Base-by-base conservation (phyloP, 1,140 invertebrate genomes). In the Ips nitidus region DNA sequence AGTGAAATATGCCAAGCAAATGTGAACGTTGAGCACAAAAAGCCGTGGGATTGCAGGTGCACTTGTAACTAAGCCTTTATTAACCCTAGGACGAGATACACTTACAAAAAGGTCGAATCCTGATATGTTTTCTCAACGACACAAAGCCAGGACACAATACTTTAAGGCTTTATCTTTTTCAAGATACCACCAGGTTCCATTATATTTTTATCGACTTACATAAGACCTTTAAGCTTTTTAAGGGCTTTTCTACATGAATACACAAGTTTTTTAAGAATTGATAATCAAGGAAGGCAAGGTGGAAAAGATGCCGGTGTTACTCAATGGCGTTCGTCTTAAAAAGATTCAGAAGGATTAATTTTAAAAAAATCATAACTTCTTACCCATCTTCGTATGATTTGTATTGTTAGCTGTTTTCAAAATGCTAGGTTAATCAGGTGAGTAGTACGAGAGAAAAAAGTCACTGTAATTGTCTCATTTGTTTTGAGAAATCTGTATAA, bases 171-270 rank as follows among this genome's bases (percentile, higher is more conserved):
- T 47, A 47, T 47, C 52, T 37, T 55, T 37, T 37, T 55, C 36
- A 1, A 55, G 52, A 55, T 55, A 55, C 43, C 45, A 22, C 22
- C 22, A 22, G 7, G 47, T 52, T 52, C 47, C 39, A 52, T 63
- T 63, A 63, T 63, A 63, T 63, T 63, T 52, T 52, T 63, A 63
- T 63, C 61, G 47, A 63, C 61, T 63, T 63, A 52, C 52, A 52
- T 38, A 63, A 63, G 61, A 61, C 59, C 59, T 61, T 61, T 61
- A 59, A 59, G 57, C 57, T 61, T 61, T 61, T 61, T 61, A 63
- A 63, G 61, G 47, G 61, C 45, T 63, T 63, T 63, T 63, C 61
- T 63, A 63, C 61, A 63, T 63, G 61, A 63, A 52, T 63, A 52
- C 61, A 52, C 61, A 52, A 41, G 61, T 63, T 63, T 60, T 43